Conservation (phyloP, 2,888 invertebrate species). For the Himalopsyche japonica region DNA sequence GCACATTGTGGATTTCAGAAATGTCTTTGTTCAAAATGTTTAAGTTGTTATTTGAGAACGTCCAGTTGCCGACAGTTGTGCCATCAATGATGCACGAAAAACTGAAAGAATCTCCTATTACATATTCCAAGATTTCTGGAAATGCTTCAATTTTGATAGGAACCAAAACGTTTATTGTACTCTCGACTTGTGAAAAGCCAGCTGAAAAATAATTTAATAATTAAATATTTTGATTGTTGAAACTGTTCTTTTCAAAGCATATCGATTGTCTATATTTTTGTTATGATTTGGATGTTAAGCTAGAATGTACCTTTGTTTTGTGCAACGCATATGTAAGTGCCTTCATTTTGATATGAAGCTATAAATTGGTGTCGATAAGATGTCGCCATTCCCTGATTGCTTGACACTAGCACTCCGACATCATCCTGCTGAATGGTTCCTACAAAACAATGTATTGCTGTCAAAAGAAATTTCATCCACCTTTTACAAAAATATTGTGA, state of each 20-base stretch:
- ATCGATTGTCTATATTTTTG: background rate
- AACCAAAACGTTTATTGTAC: conserved; percentile 44
- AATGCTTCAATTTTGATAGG: conserved; percentile 47
- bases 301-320: conserved; percentile 50
- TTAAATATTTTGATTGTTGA: background rate
- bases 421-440: background rate
- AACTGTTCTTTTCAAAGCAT: background rate
- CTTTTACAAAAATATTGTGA: too few species aligned
- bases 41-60: background rate
- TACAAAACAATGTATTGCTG: background rate
- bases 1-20: background rate
- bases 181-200: conserved; percentile 47
- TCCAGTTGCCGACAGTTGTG: conserved; percentile 15
- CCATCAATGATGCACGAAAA: conserved; percentile 30
- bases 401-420: background rate
- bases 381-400: conserved; percentile 10
- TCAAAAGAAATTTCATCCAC: too few species aligned
- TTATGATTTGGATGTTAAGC: background rate
- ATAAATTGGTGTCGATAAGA: conserved; percentile 9
- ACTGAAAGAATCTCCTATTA: conserved; percentile 11
- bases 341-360: conserved; percentile 43
- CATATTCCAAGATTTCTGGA: conserved; percentile 31
- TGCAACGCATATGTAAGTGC: conserved; percentile 51
- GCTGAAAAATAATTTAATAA: conserved; percentile 45
- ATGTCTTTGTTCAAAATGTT: background rate